phyloP scores from a whole-genome alignment of 2,113 vertebrate genomes.

The Gila orcuttii region DNA sequence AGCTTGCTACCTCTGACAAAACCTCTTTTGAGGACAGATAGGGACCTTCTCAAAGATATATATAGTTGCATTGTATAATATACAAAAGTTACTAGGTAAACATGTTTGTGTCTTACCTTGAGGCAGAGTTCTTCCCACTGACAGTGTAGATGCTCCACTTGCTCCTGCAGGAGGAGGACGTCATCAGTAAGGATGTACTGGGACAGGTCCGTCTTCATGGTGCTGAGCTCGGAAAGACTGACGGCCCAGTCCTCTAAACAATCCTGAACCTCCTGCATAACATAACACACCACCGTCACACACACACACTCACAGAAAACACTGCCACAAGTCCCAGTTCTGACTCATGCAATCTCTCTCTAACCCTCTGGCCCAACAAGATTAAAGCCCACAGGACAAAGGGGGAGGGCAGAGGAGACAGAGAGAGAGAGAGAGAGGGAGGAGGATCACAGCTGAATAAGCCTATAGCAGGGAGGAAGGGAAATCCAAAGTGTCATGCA shows the following conservation, averaged over 20 bases:
- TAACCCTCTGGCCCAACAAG: constrained; percentile 55
- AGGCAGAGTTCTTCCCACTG: constrained; percentile 82
- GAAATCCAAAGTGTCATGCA: constrained; percentile 13
- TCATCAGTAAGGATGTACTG: constrained; percentile 83
- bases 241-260: constrained; percentile 82
- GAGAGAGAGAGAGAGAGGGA: constrained; percentile 13
- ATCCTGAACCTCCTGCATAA: constrained; percentile 89
- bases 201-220: constrained; percentile 82
- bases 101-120: constrained; percentile 65
- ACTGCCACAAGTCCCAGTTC: constrained; percentile 29
- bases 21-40: background rate
- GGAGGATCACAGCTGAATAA: constrained; percentile 9
- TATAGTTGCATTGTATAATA: background rate
- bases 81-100: background rate
- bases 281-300: constrained; percentile 67
- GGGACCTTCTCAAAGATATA: background rate
- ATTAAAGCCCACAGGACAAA: constrained; percentile 72
- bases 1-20: background rate
- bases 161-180: constrained; percentile 82
- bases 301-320: constrained; percentile 14
- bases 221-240: constrained; percentile 80
- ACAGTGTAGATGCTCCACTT: constrained; percentile 82
- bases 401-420: constrained; percentile 68
- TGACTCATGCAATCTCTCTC: constrained; percentile 42
- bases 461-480: background rate